Conservation (phyloP, 1,140 invertebrate species). For the Trichogramma pretiosum region DNA sequence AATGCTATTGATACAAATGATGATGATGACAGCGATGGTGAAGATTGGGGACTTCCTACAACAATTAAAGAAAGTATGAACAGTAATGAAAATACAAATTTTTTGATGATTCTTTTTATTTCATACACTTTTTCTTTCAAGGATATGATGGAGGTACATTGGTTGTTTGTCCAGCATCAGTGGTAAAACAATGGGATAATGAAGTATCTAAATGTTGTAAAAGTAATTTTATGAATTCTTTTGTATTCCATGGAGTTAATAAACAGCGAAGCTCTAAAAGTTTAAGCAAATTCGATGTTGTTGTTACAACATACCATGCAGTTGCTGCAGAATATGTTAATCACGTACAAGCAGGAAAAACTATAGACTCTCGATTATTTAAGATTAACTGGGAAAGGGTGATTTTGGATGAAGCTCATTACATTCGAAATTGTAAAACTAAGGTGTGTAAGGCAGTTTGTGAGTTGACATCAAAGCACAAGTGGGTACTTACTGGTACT, state of each 20-base stretch:
- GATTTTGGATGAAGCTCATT: slow-evolving; percentile 88
- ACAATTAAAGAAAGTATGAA: neutral
- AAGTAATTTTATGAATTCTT: slow-evolving; percentile 53
- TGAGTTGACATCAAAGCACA: slow-evolving; percentile 49
- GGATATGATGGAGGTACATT: slow-evolving; percentile 59
- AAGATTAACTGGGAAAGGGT: slow-evolving; percentile 72
- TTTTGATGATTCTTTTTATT: slow-evolving; percentile 30
- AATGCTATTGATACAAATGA: slow-evolving; percentile 20
- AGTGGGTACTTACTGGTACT: slow-evolving; percentile 88
- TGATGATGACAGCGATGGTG: slow-evolving; percentile 21
- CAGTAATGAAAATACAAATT: slow-evolving; percentile 22
- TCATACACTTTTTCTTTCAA: slow-evolving; percentile 6
- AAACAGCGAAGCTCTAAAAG: slow-evolving; percentile 55
- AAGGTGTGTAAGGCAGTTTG: slow-evolving; percentile 63
- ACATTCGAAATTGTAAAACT: slow-evolving; percentile 80
- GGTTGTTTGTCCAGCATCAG: slow-evolving; percentile 79
- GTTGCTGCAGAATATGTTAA: neutral
- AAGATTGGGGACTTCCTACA: neutral
- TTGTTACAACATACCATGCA: slow-evolving; percentile 67
- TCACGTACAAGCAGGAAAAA: slow-evolving; percentile 47
- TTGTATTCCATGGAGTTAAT: slow-evolving; percentile 72
- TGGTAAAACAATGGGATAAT: slow-evolving; percentile 75
- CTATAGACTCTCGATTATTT: slow-evolving; percentile 23
- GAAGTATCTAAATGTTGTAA: slow-evolving; percentile 66
- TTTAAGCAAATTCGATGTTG: slow-evolving; percentile 56